A percentile compares a stretch with the other conserved stretches of the same genome.
Evolutionary conservation across 1,140 invertebrate genomes (phyloP).

Genomic region (Dufourea novaeangliae): DNA sequence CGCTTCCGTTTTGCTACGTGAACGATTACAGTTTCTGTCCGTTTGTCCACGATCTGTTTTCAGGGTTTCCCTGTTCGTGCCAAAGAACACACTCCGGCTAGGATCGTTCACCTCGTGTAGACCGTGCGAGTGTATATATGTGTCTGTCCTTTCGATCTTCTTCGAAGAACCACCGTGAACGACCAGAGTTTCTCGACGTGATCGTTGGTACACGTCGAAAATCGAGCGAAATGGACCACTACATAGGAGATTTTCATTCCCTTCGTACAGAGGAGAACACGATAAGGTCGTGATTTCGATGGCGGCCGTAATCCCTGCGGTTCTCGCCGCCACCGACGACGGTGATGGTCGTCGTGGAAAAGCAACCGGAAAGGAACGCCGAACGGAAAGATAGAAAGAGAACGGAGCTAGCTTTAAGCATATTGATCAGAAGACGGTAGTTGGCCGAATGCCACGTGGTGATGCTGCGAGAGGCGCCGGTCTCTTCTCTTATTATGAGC

Average conservation of each 20-base stretch:
- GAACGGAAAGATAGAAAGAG: constrained; percentile 58
- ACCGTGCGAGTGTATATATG: neutral
- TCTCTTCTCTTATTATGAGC: constrained; percentile 80
- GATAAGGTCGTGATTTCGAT: neutral
- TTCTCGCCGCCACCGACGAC: no score
- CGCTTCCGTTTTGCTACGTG: neutral
- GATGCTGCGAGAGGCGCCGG: constrained; percentile 80
- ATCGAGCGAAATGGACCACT: no score
- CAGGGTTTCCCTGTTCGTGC: neutral
- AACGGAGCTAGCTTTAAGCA: constrained; percentile 78
- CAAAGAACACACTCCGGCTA: neutral
- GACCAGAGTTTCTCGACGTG: no score
- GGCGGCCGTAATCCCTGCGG: constrained; percentile 36
- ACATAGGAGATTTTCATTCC: constrained; percentile 1
- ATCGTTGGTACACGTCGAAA: no score
- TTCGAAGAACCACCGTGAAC: neutral
- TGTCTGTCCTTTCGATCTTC: neutral
- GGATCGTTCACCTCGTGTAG: no score
- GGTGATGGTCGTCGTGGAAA: constrained; percentile 28
- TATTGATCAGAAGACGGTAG: constrained; percentile 82
- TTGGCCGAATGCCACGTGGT: constrained; percentile 82
- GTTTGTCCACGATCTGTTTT: neutral
- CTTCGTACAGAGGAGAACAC: neutral
- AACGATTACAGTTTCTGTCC: neutral
- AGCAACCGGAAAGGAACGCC: constrained; percentile 40